Evolutionary conservation across 2,113 vertebrate species (phyloP).

Genomic region (Barbus barbus): DNA sequence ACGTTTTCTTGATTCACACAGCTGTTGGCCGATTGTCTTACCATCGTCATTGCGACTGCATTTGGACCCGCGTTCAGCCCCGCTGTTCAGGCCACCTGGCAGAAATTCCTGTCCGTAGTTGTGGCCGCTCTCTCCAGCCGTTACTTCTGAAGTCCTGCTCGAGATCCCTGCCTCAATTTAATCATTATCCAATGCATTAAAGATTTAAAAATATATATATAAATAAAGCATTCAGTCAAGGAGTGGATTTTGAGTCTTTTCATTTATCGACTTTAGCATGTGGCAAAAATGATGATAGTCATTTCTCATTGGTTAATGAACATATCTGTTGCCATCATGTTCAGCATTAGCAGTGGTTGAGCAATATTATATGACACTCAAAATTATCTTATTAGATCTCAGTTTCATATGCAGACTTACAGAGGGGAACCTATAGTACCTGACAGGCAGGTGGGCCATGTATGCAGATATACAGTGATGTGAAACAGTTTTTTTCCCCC

Average conservation of each 20-base stretch:
- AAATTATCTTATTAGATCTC: no score
- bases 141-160: slow-evolving; percentile 65
- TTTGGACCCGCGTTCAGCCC: slow-evolving; percentile 65
- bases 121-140: slow-evolving; percentile 71
- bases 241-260: not conserved
- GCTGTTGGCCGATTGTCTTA: slow-evolving; percentile 55
- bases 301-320: no score
- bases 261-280: no score
- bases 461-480: no score
- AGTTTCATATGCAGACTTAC: no score
- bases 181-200: not conserved
- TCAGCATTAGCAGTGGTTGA: no score
- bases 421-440: no score
- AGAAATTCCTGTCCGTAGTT: slow-evolving; percentile 74
- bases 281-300: no score
- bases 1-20: not conserved
- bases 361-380: no score
- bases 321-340: no score
- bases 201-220: not conserved
- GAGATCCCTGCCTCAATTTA: not conserved
- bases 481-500: no score
- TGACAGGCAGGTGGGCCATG: no score
- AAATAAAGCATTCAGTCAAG: not conserved
- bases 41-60: slow-evolving; percentile 46
- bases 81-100: slow-evolving; percentile 62